Percentiles rank a stretch among this genome's conserved stretches.
These are phyloP conservation scores for Patiria miniata DNA, from an alignment of 35 echinoderm and acorn worm species.

Conservation along the genomic window DNA sequence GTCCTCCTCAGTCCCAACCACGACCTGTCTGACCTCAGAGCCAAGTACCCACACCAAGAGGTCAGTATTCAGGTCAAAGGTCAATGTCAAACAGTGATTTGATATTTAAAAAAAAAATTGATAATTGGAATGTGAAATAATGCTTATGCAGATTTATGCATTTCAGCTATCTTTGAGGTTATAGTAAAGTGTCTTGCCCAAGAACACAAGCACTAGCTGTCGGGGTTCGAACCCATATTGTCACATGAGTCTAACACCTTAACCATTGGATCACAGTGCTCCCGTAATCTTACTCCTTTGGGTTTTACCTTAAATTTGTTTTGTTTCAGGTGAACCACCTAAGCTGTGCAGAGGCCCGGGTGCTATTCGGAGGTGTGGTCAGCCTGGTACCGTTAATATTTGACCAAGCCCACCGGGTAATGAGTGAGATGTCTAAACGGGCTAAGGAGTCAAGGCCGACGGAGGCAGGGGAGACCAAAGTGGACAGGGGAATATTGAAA, in stretches of 20 bases:
- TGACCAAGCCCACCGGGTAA: constrained; percentile 74
- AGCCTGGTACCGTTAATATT: constrained; percentile 86
- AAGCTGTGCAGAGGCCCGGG: constrained; percentile 90
- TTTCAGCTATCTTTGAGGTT: too few species aligned
- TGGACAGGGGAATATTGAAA: constrained; percentile 15
- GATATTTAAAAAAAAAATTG: not conserved
- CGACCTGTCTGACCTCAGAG: constrained; percentile 80
- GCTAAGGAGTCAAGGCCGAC: constrained; percentile 29
- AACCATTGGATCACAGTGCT: too few species aligned
- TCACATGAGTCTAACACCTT: too few species aligned
- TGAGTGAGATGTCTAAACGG: constrained; percentile 44
- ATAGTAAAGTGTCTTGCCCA: too few species aligned
- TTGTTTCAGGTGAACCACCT: constrained; percentile 86
- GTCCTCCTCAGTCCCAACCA: constrained; percentile 73
- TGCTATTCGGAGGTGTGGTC: constrained; percentile 85
- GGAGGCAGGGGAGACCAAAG: not conserved
- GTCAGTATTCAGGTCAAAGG: constrained; percentile 28
- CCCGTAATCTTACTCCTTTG: too few species aligned
- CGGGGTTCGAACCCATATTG: too few species aligned
- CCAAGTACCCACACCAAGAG: constrained; percentile 97
- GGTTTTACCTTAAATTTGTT: too few species aligned
- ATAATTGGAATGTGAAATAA: not conserved
- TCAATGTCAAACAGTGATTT: not conserved
- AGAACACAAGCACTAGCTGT: too few species aligned
- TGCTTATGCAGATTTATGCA: too few species aligned